Evolutionary conservation across 2,888 invertebrate genomes (phyloP), one percentile per base, ranked within the genome.

Genomic region (Drosophila putrida): DNA sequence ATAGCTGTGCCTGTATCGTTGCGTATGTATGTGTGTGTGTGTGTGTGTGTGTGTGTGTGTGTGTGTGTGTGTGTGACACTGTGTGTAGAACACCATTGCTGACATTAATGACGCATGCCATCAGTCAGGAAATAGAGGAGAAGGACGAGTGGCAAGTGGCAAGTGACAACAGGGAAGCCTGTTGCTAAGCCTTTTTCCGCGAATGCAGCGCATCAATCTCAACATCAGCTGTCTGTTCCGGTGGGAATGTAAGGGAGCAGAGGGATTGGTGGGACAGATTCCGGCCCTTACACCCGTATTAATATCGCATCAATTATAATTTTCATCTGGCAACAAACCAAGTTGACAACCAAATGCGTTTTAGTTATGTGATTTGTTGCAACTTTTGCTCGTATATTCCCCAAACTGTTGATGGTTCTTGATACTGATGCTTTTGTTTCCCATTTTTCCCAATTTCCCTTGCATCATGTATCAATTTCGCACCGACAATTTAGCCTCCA

Each of bases 241-340:
- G 5, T 13, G 43, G 47, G 28, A 28, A 41, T 47, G 8, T 15
- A 35, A 27, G n/a, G 36, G 20, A 6, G 13, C 27, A 9, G 6
- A 9, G 25, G 8, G n/a, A 4, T 9, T 9, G 41, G 46, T 41
- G 57, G 49, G 43, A 11, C 47, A 13, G 36, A 38, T 59, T 55
- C 60, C 61, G 49, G 44, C 38, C 28, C 28, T 57, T 70, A 61
- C 41, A 65, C 66, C 65, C 78, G 84, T 83, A 87, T 89, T 89
- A 84, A 83, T 87, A 87, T 87, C 84, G 69, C 89, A 84, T 84
- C 84, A 89, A 89, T 84, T 84, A 84, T 89, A 87, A 84, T 89
- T 84, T 89, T 66, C 84, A 75, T 60, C 62, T 76, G 77, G 61
- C 80, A 72, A 59, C 33, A 49, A 54, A 33, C 64, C 60, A 51